Conservation (phyloP, 1,140 invertebrate species). For the Laupala kohalensis region DNA sequence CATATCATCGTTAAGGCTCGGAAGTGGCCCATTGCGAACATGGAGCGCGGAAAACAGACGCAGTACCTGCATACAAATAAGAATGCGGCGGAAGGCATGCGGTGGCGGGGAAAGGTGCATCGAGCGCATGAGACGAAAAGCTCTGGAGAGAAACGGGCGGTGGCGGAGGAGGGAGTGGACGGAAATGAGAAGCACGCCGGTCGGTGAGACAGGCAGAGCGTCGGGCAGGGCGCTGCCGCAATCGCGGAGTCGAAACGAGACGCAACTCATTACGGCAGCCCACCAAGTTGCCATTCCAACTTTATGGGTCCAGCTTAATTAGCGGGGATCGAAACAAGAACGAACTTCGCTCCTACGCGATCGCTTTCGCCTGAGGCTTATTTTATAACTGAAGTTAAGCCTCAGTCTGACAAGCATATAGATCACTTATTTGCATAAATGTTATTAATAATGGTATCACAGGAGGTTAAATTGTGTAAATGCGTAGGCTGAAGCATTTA, state of each 20-base stretch:
- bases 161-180: too few relatives aligned
- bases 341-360: background rate
- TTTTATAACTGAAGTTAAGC: background rate
- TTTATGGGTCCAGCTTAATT: background rate
- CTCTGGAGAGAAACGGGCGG: too few relatives aligned
- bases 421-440: background rate
- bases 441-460: background rate
- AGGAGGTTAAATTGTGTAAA: background rate
- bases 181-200: background rate
- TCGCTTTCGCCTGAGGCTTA: background rate
- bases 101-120: too few relatives aligned
- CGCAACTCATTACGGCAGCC: background rate
- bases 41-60: too few relatives aligned
- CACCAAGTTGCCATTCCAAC: background rate
- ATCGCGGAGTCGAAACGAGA: background rate
- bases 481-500: background rate
- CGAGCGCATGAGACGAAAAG: too few relatives aligned
- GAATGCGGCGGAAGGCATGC: too few relatives aligned
- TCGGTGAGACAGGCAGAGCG: too few relatives aligned
- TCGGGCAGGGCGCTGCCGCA: too few relatives aligned
- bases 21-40: too few relatives aligned
- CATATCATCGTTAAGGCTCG: too few relatives aligned
- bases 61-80: too few relatives aligned
- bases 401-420: background rate
- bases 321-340: background rate